Base-by-base conservation (phyloP, 2,888 invertebrate species). In the Stenolophus ochropezus region DNA sequence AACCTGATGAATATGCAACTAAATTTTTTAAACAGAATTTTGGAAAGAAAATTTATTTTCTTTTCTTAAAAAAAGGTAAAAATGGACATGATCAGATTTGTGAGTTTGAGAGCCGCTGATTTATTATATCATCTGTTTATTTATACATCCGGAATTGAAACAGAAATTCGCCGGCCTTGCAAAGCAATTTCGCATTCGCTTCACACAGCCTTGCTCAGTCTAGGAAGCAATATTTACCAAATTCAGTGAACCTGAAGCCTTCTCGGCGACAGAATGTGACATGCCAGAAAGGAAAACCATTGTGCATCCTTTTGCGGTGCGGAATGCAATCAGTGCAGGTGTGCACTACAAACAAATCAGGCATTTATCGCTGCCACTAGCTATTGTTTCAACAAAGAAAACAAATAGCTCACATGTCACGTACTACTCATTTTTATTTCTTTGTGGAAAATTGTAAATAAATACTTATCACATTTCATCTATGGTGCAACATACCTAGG, bases 61-160 rank as follows among this genome's bases (percentile, higher is more conserved):
- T n/a, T n/a, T n/a, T n/a, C 4, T 33, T 33, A 5, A 33, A 33
- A 33, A 33, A 5, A 33, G 6, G 4, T 33, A 1, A 1, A 4
- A 1, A 4, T n/a, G 4, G 14, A 14, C 51, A 14, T 56, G 6
- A 20, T 20, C 20, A 56, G 2, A 18, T 4, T 6, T 20, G 21
- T 20, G 27, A 8, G 27, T 65, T 65, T 14, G 21, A 6, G 65
- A 65, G 14, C 14, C 65, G n/a, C 71, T 42, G 71, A 42, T 42
- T 18, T 33, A 42, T 71, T 71, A 71, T 71, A 71, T 71, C 71
- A 71, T 71, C 18, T 71, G 42, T 71, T 27, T 71, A 71, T 71
- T 71, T 71, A 42, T 71, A 71, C 47, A 71, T 42, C 71, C 71
- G 71, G 71, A 71, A 71, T 33, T 21, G 33, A 33, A 71, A 33